Evolutionary conservation across 2,113 vertebrate genomes (phyloP).

Genomic region (Cardinalis cardinalis): DNA sequence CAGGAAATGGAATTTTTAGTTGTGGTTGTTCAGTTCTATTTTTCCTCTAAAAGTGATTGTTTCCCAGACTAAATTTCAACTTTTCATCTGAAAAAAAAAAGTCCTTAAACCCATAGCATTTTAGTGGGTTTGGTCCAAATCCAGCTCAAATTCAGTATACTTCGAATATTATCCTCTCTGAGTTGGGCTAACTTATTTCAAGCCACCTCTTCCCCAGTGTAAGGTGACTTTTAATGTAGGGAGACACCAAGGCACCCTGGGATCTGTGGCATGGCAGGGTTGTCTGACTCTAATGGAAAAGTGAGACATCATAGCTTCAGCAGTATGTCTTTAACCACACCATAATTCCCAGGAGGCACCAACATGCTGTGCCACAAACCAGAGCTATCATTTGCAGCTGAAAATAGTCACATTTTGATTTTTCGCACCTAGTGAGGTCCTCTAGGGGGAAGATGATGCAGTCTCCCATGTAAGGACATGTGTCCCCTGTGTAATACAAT

Average conservation of each 20-base stretch:
- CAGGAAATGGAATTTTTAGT: constrained; percentile 35
- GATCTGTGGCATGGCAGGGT: neutral
- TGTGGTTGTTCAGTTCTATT: constrained; percentile 45
- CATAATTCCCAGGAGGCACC: neutral
- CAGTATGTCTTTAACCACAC: neutral
- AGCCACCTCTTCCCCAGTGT: neutral
- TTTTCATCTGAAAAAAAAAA: neutral
- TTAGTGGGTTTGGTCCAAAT: neutral
- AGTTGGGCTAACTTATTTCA: neutral
- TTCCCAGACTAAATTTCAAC: constrained; percentile 29
- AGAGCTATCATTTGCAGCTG: neutral
- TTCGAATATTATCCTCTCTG: neutral
- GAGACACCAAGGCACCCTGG: neutral
- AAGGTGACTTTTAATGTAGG: neutral
- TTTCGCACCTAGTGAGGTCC: neutral
- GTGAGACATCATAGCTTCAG: neutral
- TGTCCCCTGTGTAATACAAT: neutral
- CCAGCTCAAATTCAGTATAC: neutral
- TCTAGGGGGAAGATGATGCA: neutral
- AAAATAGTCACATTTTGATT: neutral
- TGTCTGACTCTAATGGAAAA: neutral
- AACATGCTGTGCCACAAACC: neutral
- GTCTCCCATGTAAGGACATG: neutral
- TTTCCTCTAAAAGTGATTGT: constrained; percentile 16
- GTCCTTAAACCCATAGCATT: neutral